Evolutionary conservation across 1,140 invertebrate species (phyloP), one percentile per base, ranked within the genome.

Genomic region (Colletes gigas): DNA sequence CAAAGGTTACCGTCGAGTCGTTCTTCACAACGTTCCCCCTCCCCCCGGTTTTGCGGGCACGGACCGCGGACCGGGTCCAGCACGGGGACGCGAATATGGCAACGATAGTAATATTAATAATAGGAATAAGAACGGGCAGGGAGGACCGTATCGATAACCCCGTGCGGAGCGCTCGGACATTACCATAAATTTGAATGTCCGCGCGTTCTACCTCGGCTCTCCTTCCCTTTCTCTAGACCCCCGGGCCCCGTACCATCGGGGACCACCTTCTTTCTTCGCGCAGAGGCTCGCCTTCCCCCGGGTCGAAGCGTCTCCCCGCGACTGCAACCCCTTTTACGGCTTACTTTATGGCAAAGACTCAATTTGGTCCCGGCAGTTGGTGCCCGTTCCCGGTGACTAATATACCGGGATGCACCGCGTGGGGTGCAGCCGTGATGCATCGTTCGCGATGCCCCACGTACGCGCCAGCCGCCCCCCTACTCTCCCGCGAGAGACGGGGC

Each of bases 291-390:
- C 79, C 81, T 79, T 84, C 76, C 71, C 62, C 77, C 62, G 71
- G 78, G 69, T 19, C 79, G 79, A 81, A 72, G 59, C 84, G 87
- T 88, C 88, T 88, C 83, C 86, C 83, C 79, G 70, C 83, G 79
- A 84, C 81, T 83, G 78, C 78, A 82, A 77, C 82, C 80, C 82
- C 85, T 82, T 84, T 85, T 88, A 93, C 89, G 88, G 90, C 90
- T 93, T 92, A 92, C 87, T 93, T 92, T 93, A 93, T 93, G 91
- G 92, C 91, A 90, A 93, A 89, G 91, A 92, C 92, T 93, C 91
- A 93, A 92, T 93, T 93, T 91, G 90, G 89, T 82, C 83, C n/a
- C 82, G 88, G 86, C 88, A 81, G 86, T 89, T 87, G 86, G 79
- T 83, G 83, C 78, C 66, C 85, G 81, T 83, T 87, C 63, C 70